Conservation (phyloP, 2,888 invertebrate species). For the Taenaris catops region DNA sequence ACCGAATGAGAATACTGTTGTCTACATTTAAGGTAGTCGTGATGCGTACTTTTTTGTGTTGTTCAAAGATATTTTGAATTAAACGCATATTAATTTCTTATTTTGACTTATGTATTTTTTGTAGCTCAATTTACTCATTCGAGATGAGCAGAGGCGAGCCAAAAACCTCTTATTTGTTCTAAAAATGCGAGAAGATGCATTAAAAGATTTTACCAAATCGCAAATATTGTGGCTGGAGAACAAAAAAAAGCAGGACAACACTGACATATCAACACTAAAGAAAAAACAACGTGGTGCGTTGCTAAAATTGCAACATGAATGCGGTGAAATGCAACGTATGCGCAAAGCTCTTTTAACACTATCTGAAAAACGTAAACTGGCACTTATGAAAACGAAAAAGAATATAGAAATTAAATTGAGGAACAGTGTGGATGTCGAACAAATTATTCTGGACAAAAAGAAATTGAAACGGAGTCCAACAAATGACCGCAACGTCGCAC, state of each 20-base stretch:
- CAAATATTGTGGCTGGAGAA: slow-evolving; percentile 71
- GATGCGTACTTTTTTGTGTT: too few species aligned
- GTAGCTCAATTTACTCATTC: slow-evolving; percentile 74
- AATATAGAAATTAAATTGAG: slow-evolving; percentile 61
- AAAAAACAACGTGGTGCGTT: slow-evolving; percentile 84
- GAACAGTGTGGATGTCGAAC: slow-evolving; percentile 55
- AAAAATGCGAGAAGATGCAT: slow-evolving; percentile 70
- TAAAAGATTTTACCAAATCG: slow-evolving; percentile 70
- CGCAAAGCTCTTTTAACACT: slow-evolving; percentile 60
- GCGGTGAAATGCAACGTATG: slow-evolving; percentile 83
- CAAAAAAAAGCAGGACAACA: slow-evolving; percentile 67
- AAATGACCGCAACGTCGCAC: slow-evolving; percentile 45
- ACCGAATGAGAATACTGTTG: slow-evolving; percentile 12
- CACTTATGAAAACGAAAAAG: slow-evolving; percentile 66
- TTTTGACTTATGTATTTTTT: too few species aligned
- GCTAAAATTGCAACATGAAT: slow-evolving; percentile 82
- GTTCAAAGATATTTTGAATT: too few species aligned
- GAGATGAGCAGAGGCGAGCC: slow-evolving; percentile 72
- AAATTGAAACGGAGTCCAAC: slow-evolving; percentile 47
- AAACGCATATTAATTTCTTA: too few species aligned
- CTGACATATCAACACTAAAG: slow-evolving; percentile 74
- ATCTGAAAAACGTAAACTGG: slow-evolving; percentile 62
- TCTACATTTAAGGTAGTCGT: too few species aligned
- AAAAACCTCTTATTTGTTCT: slow-evolving; percentile 65
- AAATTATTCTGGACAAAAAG: slow-evolving; percentile 55